phyloP scores from a whole-genome alignment of 2,797 vertebrate genomes.

The Phalanger gymnotis region DNA sequence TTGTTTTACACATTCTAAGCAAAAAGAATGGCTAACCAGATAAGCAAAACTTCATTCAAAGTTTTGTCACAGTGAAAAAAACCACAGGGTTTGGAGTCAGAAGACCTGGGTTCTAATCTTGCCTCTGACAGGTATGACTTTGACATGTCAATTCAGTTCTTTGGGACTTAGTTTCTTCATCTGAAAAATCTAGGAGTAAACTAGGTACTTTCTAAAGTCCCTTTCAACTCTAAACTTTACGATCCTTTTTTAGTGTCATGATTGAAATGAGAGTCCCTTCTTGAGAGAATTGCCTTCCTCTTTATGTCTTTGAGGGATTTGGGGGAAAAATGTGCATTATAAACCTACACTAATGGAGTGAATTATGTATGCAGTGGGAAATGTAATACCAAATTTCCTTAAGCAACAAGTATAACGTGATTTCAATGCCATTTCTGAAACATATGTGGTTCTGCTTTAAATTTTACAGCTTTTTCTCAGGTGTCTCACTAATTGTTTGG shows the following conservation, averaged over 20 bases:
- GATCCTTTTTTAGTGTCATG: neutral
- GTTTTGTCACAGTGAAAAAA: neutral
- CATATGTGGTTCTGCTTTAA: neutral
- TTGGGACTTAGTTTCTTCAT: neutral
- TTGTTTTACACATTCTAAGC: neutral
- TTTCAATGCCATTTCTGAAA: neutral
- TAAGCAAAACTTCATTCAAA: neutral
- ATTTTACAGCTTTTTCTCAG: slow-evolving; percentile 15
- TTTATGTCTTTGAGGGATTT: slow-evolving; percentile 2
- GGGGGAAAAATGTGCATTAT: slow-evolving; percentile 21
- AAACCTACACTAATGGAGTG: slow-evolving; percentile 36
- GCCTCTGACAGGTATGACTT: neutral
- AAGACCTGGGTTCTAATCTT: neutral
- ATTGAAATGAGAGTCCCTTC: neutral
- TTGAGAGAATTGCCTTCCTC: neutral
- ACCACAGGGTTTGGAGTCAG: neutral
- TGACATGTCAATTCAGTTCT: neutral
- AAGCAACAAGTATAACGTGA: slow-evolving; percentile 14
- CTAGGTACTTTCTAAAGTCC: neutral
- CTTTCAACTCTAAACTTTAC: neutral
- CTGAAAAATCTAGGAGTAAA: neutral
- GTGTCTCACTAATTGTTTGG: slow-evolving; percentile 31
- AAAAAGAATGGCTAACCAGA: neutral
- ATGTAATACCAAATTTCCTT: slow-evolving; percentile 51
- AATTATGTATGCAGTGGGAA: slow-evolving; percentile 28